Percentiles rank a stretch among this genome's conserved stretches.
Conservation (phyloP, 2,888 invertebrate species). For the Campoplex nolae region DNA sequence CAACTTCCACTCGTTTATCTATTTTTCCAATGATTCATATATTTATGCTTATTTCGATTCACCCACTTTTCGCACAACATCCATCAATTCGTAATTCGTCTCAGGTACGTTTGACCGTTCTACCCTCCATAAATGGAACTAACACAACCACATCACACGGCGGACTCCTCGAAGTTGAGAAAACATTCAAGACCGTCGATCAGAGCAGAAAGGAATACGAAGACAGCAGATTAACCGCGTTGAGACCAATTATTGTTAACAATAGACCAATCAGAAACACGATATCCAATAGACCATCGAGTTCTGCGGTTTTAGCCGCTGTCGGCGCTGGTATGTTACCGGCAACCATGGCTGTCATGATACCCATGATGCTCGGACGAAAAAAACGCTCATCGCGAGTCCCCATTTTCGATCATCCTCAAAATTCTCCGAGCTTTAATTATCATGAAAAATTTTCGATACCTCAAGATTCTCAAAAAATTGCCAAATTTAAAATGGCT, state of each 20-base stretch:
- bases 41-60: not conserved
- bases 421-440: not conserved
- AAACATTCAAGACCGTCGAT: conserved; percentile 90
- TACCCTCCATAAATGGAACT: conserved; percentile 88
- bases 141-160: conserved; percentile 89
- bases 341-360: conserved; percentile 92
- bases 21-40: not conserved
- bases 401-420: not conserved
- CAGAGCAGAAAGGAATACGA: conserved; percentile 86
- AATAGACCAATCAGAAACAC: conserved; percentile 73
- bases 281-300: conserved; percentile 82
- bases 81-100: conserved; percentile 81
- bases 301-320: conserved; percentile 89
- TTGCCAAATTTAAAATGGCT: not conserved
- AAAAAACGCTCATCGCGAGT: conserved; percentile 78
- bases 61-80: conserved; percentile 22
- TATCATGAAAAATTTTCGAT: not conserved
- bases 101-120: conserved; percentile 89
- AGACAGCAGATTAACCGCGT: conserved; percentile 80
- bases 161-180: conserved; percentile 91
- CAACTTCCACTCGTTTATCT: not conserved
- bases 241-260: conserved; percentile 78
- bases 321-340: conserved; percentile 93
- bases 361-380: conserved; percentile 91
- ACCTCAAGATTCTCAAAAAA: not conserved